A percentile compares a stretch with the other conserved stretches of the same genome.
Conservation (phyloP, 92 coral and sea anemone species). For the Palythoa caribaeorum region DNA sequence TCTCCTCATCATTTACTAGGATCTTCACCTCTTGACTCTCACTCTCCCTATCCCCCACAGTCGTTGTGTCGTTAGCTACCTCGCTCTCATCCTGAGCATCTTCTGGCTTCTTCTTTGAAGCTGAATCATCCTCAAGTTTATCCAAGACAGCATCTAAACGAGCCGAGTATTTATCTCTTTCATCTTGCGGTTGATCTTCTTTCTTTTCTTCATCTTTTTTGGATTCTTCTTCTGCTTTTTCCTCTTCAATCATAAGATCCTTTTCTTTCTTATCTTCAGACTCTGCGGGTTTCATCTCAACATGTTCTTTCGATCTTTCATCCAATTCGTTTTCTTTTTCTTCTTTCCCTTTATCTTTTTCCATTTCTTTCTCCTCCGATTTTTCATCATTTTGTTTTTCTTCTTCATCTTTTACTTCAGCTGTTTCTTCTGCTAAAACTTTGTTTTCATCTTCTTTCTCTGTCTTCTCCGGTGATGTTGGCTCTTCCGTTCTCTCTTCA, state of each 20-base stretch:
- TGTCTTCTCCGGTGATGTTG: background rate
- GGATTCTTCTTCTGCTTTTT: slow-evolving; percentile 15
- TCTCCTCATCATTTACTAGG: slow-evolving; percentile 57
- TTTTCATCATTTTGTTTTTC: slow-evolving; percentile 42
- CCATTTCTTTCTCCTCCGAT: slow-evolving; percentile 35
- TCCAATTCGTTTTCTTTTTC: slow-evolving; percentile 26
- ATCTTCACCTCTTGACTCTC: slow-evolving; percentile 53
- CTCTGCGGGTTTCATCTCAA: background rate
- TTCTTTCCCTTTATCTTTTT: slow-evolving; percentile 7
- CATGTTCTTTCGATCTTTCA: slow-evolving; percentile 28
- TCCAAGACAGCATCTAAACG: slow-evolving; percentile 88
- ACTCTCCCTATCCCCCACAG: slow-evolving; percentile 6
- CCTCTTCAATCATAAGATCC: background rate
- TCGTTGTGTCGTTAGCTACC: background rate
- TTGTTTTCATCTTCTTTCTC: slow-evolving; percentile 6
- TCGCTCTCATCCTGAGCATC: background rate
- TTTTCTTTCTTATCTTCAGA: slow-evolving; percentile 33
- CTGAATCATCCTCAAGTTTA: slow-evolving; percentile 25
- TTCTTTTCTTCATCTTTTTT: slow-evolving; percentile 31
- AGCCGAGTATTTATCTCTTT: slow-evolving; percentile 85
- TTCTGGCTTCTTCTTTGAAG: slow-evolving; percentile 40
- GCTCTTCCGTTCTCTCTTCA: slow-evolving; percentile 18
- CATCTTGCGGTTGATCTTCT: slow-evolving; percentile 23
- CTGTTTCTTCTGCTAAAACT: slow-evolving; percentile 4
- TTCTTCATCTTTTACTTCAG: slow-evolving; percentile 41